A percentile compares a stretch with the other conserved stretches of the same genome.
These are phyloP conservation scores for Acleris cristana DNA, from an alignment of 2,888 invertebrate species.

Conservation along the genomic window DNA sequence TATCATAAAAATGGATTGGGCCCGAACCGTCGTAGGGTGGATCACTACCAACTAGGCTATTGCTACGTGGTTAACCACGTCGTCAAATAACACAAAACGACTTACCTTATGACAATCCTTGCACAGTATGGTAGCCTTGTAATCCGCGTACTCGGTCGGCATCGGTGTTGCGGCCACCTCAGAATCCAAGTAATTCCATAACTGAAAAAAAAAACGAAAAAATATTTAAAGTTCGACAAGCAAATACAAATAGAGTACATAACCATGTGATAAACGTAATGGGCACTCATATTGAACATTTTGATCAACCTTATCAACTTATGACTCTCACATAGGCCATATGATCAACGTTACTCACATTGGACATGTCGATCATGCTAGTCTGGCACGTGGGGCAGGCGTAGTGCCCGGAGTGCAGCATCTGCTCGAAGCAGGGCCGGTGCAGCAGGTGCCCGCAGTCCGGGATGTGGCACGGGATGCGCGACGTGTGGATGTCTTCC, in stretches of 20 bases:
- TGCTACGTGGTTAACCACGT: too few relatives aligned
- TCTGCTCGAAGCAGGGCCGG: constrained; percentile 92
- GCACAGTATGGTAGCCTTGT: constrained; percentile 92
- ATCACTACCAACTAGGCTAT: too few relatives aligned
- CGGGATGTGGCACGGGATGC: constrained; percentile 94
- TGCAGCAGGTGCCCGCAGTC: constrained; percentile 95
- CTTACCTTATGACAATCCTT: constrained; percentile 95
- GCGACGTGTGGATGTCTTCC: constrained; percentile 95
- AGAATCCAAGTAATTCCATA: constrained; percentile 92
- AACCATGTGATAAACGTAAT: neutral
- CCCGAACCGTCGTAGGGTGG: too few relatives aligned
- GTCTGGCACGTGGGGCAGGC: constrained; percentile 95
- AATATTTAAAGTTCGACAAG: neutral
- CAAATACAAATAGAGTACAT: neutral
- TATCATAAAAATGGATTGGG: too few relatives aligned
- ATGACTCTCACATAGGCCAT: too few relatives aligned
- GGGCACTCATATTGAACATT: too few relatives aligned
- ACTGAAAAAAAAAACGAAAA: constrained; percentile 61
- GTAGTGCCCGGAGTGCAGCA: constrained; percentile 91
- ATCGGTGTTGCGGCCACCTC: constrained; percentile 92
- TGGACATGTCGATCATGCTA: constrained; percentile 93
- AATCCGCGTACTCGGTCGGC: constrained; percentile 92
- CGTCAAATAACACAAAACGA: too few relatives aligned
- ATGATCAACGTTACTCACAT: constrained; percentile 56
- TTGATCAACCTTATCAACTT: too few relatives aligned